Evolutionary conservation across 2,797 vertebrate species (phyloP), one percentile per base, ranked within the genome.

Genomic region (Gorsachius magnificus): DNA sequence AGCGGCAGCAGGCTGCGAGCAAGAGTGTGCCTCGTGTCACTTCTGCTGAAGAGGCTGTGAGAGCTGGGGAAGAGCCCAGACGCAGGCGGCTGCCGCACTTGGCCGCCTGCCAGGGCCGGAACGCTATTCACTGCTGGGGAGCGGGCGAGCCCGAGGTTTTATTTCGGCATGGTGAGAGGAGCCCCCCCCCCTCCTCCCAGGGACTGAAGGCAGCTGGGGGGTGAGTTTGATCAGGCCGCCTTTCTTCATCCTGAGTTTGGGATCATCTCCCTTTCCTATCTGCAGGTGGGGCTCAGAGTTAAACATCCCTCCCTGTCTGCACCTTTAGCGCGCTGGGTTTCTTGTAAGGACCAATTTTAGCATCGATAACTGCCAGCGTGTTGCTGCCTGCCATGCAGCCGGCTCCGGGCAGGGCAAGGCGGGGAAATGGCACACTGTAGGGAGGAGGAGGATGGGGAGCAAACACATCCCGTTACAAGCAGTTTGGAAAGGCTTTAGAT

Each of bases 21-120:
- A 83, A 95, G 86, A 90, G 93, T 11, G 94, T 96, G 97, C 90
- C 93, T 84, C 2, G 26, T 43, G 75, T 93, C 94, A 83, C 64
- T 95, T 36, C 17, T 61, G 36, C 15, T 83, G 88, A 93, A 90
- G 90, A 65, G 81, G 81, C 92, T 28, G 72, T 11, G 88, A 79
- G 94, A 89, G 86, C 75, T 2, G 61, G 63, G 56, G 86, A 96
- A 87, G 75, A 69, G 65, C 83, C 70, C 43, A 13, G 58, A 21
- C 13, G 5, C 89, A 16, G 82, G 75, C 75, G 70, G 89, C 88
- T 86, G 95, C 91, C 6, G 38, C 3, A 3, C 76, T 96, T 97
- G 96, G 95, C 93, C 0, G 29, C 75, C 61, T 93, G 94, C 93
- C 97, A 93, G 94, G 76, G 48, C 80, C 63, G 35, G 84, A 66